phyloP scores from a whole-genome alignment of 2,888 invertebrate genomes.

The Hypselothyrea guttata region DNA sequence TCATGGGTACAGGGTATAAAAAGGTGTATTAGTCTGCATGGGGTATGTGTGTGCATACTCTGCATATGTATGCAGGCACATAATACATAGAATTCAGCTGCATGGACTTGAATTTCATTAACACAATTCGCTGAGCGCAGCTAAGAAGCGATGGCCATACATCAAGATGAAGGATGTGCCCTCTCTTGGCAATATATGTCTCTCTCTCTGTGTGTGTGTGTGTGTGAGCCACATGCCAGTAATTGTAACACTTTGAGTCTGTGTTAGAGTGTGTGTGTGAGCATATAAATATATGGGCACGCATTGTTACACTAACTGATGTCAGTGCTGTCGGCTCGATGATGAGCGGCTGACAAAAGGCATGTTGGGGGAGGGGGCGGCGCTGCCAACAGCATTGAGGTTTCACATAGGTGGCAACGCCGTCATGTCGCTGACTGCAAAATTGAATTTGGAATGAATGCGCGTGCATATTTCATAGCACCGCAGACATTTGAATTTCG shows the following conservation, averaged over 20 bases:
- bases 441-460: slow-evolving; percentile 65
- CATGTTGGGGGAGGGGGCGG: slow-evolving; percentile 1
- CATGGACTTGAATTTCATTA: slow-evolving; percentile 68
- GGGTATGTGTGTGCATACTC: background rate
- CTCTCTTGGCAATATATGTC: slow-evolving; percentile 29
- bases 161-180: slow-evolving; percentile 70
- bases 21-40: no score
- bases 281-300: slow-evolving; percentile 47
- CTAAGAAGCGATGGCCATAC: slow-evolving; percentile 66
- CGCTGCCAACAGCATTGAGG: slow-evolving; percentile 35
- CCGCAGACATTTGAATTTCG: slow-evolving; percentile 29
- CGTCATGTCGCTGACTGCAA: slow-evolving; percentile 34
- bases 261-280: slow-evolving; percentile 17
- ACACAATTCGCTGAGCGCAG: slow-evolving; percentile 59
- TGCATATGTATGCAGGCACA: background rate
- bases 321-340: slow-evolving; percentile 49
- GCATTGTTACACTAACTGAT: slow-evolving; percentile 61
- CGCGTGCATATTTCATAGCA: slow-evolving; percentile 56
- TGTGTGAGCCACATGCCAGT: background rate
- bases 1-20: no score
- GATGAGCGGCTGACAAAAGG: slow-evolving; percentile 26
- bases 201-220: background rate
- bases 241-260: slow-evolving; percentile 21
- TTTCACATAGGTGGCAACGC: slow-evolving; percentile 54
- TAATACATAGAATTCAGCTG: slow-evolving; percentile 25